Conservation (phyloP, 2,888 invertebrate species). For the Lymantria dispar region DNA sequence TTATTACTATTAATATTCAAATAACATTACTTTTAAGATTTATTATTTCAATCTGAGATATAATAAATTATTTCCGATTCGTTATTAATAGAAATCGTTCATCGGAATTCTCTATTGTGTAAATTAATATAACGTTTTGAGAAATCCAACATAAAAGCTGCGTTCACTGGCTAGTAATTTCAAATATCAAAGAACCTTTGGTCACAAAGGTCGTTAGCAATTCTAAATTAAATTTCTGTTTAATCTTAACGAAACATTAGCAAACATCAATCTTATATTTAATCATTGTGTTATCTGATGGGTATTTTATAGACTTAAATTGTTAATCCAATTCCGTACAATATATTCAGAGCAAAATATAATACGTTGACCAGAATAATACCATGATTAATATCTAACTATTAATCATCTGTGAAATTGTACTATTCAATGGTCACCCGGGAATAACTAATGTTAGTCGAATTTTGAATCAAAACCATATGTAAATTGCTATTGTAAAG, state of each 20-base stretch:
- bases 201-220: background rate
- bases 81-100: too few relatives aligned
- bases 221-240: constrained; percentile 3
- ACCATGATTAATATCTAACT: constrained; percentile 67
- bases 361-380: constrained; percentile 47
- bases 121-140: too few relatives aligned
- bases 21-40: too few relatives aligned
- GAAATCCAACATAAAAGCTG: too few relatives aligned
- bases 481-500: constrained; percentile 5
- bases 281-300: too few relatives aligned
- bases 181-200: too few relatives aligned
- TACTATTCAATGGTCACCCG: constrained; percentile 66
- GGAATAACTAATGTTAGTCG: constrained; percentile 62
- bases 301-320: background rate
- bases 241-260: background rate
- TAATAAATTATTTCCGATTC: too few relatives aligned
- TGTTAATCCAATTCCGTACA: constrained; percentile 7
- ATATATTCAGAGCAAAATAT: constrained; percentile 1
- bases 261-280: background rate
- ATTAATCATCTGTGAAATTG: constrained; percentile 65
- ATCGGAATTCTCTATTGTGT: too few relatives aligned
- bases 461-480: constrained; percentile 62
- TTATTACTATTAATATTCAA: too few relatives aligned
- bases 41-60: too few relatives aligned
- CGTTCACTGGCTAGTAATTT: background rate